Evolutionary conservation across 2,888 invertebrate genomes (phyloP), one percentile per base, ranked within the genome.

Genomic region (Fabriciana adippe): DNA sequence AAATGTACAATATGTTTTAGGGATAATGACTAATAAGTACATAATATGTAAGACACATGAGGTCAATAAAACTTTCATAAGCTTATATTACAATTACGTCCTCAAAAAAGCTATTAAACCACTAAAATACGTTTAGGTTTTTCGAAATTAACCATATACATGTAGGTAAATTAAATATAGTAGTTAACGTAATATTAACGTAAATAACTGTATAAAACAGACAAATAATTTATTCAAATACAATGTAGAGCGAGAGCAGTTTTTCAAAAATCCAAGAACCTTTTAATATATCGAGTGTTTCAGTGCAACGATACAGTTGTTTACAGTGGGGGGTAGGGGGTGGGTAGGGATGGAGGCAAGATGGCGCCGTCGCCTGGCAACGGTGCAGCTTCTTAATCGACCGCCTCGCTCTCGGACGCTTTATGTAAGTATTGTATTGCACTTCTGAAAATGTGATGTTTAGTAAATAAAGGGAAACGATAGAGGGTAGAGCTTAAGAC

Each of bases 301-400:
- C 91, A 91, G 90, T 92, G 92, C 92, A 92, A 82, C 88, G 85
- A 90, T 90, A 90, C 89, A 89, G 83, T 89, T 91, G 91, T 92
- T 91, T 92, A 91, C 91, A 82, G 89, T 79, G 87, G 86, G 84
- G 76, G 81, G 80, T 79, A 75, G 73, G 73, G 74, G 78, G 75
- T 74, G 76, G 78, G 74, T 77, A 81, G 84, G 77, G 78, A 76
- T 79, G 84, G 86, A 80, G 84, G 80, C 89, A 92, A 92, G 91
- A 92, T 92, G 92, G 92, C 92, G 89, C 78, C 90, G 92, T 92
- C 82, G 84, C 81, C 88, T 87, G 90, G 90, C 89, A 91, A 92
- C 92, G 89, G 80, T 92, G 92, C 92, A 92, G 86, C 91, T 92
- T 92, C 92, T 92, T 92, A 90, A 92, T 92, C 92, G 92, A 92